These are phyloP conservation scores for Lasiurus borealis DNA, from an alignment of 2,113 vertebrate genomes.

Conservation along the genomic window DNA sequence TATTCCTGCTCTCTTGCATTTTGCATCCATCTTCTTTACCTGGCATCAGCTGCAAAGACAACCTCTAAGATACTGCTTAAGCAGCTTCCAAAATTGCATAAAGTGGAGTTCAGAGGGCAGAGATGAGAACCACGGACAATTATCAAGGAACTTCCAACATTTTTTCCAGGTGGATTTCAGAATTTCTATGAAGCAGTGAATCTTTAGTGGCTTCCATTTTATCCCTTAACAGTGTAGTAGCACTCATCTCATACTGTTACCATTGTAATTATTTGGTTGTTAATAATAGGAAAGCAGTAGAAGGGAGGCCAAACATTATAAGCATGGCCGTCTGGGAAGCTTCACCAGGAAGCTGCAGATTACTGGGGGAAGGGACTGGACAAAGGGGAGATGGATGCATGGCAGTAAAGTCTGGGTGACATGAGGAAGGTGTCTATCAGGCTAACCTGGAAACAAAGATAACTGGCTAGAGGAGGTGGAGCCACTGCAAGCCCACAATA, in stretches of 20 bases:
- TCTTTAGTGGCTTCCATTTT: neutral
- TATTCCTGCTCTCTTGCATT: neutral
- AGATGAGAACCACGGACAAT: neutral
- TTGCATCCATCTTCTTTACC: neutral
- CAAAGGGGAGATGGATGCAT: too few relatives aligned
- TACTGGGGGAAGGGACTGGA: too few relatives aligned
- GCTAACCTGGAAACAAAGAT: too few relatives aligned
- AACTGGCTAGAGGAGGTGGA: too few relatives aligned
- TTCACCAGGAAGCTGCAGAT: too few relatives aligned
- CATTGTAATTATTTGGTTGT: too few relatives aligned
- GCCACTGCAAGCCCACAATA: too few relatives aligned
- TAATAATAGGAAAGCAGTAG: too few relatives aligned
- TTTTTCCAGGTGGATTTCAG: constrained; percentile 1
- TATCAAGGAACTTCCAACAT: neutral
- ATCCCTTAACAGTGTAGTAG: neutral
- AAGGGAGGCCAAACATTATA: too few relatives aligned
- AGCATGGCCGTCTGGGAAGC: too few relatives aligned
- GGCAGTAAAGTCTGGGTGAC: too few relatives aligned
- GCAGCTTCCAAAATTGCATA: neutral
- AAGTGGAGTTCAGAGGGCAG: neutral
- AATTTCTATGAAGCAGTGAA: neutral
- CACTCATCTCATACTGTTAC: neutral
- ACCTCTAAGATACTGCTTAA: neutral
- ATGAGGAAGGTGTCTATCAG: too few relatives aligned
- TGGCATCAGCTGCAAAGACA: neutral